Conservation (phyloP, 2,797 vertebrate species). For the Chrysocyon brachyurus region DNA sequence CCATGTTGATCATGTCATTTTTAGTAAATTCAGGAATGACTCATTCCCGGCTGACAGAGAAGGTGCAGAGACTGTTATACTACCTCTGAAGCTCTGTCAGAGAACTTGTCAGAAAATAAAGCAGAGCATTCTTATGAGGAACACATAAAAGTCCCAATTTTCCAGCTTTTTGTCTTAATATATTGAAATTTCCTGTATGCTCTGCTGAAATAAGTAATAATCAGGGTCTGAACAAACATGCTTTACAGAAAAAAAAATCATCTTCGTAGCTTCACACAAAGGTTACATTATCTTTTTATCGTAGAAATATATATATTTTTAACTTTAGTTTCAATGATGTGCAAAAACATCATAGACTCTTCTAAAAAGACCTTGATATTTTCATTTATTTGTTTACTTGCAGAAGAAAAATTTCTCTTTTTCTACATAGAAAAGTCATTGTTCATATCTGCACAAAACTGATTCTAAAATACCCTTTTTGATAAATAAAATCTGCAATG, state of each 20-base stretch:
- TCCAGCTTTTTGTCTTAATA: constrained; percentile 37
- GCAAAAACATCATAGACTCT: background rate
- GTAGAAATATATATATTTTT: background rate
- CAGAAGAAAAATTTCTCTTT: constrained; percentile 11
- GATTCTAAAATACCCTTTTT: background rate
- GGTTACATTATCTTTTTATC: background rate
- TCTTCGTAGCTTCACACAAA: background rate
- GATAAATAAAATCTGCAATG: background rate
- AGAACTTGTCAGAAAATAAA: constrained; percentile 79
- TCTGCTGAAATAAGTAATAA: constrained; percentile 50
- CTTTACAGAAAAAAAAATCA: constrained; percentile 8
- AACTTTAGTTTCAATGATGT: background rate
- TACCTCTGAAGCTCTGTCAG: constrained; percentile 78
- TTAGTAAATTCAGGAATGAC: constrained; percentile 76
- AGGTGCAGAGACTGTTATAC: constrained; percentile 64
- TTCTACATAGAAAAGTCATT: background rate
- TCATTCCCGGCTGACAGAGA: constrained; percentile 77
- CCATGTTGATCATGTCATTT: constrained; percentile 70
- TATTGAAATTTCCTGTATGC: constrained; percentile 11
- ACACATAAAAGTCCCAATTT: constrained; percentile 71
- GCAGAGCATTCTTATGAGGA: constrained; percentile 58
- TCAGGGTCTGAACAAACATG: background rate
- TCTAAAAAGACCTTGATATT: background rate
- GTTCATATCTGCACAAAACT: background rate
- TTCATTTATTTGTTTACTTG: constrained; percentile 10